Percentiles rank a stretch among this genome's conserved stretches.
Evolutionary conservation across 2,113 vertebrate genomes (phyloP).

Genomic region (Mobula hypostoma): DNA sequence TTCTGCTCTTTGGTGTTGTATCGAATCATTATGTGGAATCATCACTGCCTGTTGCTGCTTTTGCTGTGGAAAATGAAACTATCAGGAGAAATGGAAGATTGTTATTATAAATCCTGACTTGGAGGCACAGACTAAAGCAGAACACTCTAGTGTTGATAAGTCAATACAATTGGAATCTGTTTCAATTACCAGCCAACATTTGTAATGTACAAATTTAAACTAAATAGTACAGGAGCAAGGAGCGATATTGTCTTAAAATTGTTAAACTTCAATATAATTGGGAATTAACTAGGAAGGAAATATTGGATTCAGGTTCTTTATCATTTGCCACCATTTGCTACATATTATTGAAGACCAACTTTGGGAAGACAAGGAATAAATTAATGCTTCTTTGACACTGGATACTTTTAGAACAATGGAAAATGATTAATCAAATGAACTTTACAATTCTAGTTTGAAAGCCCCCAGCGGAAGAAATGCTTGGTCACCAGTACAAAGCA

Average conservation of each 20-base stretch:
- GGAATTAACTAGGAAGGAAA: not conserved
- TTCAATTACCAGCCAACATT: too few relatives aligned
- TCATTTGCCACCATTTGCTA: not conserved
- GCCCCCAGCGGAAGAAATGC: too few relatives aligned
- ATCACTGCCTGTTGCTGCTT: too few relatives aligned
- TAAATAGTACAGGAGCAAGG: not conserved
- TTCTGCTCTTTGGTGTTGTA: not conserved
- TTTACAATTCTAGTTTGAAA: too few relatives aligned
- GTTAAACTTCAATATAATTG: not conserved
- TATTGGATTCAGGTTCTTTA: not conserved
- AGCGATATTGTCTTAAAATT: not conserved
- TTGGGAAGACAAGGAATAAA: not conserved
- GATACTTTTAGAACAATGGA: not conserved
- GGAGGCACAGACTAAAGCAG: too few relatives aligned
- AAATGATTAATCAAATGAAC: too few relatives aligned
- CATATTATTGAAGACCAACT: not conserved
- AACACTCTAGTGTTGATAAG: too few relatives aligned
- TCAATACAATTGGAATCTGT: too few relatives aligned
- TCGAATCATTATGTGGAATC: not conserved
- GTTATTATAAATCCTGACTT: too few relatives aligned
- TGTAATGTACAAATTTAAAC: not conserved
- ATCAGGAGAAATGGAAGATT: too few relatives aligned
- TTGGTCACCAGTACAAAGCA: not conserved
- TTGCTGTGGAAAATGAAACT: too few relatives aligned
- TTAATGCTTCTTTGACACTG: not conserved